A percentile compares a stretch with the other conserved stretches of the same genome.
Conservation (phyloP, 2,888 invertebrate species). For the Chaitophorus viminalis region DNA sequence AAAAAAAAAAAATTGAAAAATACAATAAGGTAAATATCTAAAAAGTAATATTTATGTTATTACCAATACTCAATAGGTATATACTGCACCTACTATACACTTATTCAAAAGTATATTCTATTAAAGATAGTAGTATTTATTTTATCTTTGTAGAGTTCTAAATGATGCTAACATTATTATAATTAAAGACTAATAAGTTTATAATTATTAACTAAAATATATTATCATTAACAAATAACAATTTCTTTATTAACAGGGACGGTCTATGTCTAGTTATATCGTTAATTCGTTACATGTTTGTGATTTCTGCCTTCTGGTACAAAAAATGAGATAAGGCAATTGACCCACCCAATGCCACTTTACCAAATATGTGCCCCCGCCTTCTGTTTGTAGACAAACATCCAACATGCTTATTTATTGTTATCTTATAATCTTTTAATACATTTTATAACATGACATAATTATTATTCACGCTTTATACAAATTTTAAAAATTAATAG, state of each 20-base stretch:
- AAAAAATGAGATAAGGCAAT: too few species aligned
- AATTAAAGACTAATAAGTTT: too few species aligned
- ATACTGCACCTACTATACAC: too few species aligned
- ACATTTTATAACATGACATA: too few species aligned
- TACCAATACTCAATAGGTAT: too few species aligned
- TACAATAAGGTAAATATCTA: neutral
- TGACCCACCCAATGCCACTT: too few species aligned
- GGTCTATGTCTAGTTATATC: neutral
- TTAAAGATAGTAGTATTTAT: neutral
- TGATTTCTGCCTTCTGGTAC: too few species aligned
- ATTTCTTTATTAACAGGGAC: neutral
- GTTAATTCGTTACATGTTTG: too few species aligned
- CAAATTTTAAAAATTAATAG: neutral
- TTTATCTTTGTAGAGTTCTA: conserved; percentile 15
- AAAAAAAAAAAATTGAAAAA: neutral
- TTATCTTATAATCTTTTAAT: too few species aligned
- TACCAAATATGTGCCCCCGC: neutral
- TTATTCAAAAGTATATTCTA: neutral
- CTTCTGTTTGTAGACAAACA: neutral
- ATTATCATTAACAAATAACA: neutral
- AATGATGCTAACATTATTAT: neutral
- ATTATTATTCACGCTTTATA: too few species aligned
- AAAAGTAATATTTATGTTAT: neutral
- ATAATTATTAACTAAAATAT: too few species aligned
- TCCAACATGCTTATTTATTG: too few species aligned